A percentile compares a stretch with the other conserved stretches of the same genome.
phyloP scores from a whole-genome alignment of 2,797 vertebrate genomes.

The Vultur gryphus region DNA sequence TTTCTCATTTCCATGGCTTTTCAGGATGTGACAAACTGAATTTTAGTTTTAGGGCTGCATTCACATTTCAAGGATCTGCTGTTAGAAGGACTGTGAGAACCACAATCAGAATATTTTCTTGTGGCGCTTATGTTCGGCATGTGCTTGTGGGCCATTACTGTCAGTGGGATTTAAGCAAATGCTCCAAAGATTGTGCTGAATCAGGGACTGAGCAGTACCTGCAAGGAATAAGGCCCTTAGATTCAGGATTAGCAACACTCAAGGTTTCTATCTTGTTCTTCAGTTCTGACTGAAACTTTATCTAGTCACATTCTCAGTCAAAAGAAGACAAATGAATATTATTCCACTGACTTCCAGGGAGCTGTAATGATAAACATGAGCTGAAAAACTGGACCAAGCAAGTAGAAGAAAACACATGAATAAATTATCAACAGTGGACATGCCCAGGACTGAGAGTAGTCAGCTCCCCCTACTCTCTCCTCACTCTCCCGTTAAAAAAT shows the following conservation, averaged over 20 bases:
- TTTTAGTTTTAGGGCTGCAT: background rate
- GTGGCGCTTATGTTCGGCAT: fast-evolving
- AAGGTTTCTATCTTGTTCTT: background rate
- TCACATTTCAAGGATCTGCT: background rate
- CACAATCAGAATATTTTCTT: background rate
- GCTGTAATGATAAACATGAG: background rate
- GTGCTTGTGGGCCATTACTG: background rate
- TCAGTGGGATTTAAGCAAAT: background rate
- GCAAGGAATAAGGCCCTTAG: background rate
- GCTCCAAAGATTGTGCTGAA: slow-evolving; percentile 3
- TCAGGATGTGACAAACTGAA: background rate
- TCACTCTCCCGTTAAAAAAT: background rate
- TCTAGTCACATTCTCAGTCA: background rate
- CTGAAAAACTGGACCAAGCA: background rate
- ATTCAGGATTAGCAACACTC: background rate
- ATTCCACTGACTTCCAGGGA: background rate
- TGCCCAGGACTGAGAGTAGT: background rate
- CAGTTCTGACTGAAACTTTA: background rate
- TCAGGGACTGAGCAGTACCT: background rate
- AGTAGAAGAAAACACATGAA: background rate
- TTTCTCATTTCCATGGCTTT: background rate
- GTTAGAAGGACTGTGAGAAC: background rate
- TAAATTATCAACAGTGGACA: slow-evolving; percentile 1
- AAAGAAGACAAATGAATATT: background rate
- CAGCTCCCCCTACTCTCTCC: background rate